phyloP scores from a whole-genome alignment of 2,113 vertebrate genomes.

The Monopterus albus region DNA sequence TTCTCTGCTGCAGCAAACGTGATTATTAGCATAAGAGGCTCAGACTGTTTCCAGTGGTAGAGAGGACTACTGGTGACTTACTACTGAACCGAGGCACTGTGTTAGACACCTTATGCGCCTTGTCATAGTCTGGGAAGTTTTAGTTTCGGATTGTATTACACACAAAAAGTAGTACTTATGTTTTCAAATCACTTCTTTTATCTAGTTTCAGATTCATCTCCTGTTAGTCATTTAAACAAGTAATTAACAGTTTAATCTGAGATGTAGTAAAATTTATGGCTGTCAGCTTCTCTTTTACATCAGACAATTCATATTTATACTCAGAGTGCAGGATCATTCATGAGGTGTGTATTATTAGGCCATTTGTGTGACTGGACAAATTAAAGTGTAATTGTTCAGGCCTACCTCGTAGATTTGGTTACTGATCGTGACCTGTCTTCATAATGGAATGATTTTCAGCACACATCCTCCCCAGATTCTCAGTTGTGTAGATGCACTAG shows the following conservation, averaged over 20 bases:
- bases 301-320: too few species aligned
- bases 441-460: constrained; percentile 2
- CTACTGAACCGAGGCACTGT: neutral
- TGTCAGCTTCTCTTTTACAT: neutral
- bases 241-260: too few species aligned
- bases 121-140: neutral
- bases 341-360: neutral
- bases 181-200: too few species aligned
- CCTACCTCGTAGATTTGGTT: neutral
- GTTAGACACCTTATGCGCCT: neutral
- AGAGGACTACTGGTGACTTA: neutral
- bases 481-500: neutral
- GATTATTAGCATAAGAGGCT: constrained; percentile 15
- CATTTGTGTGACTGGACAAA: neutral
- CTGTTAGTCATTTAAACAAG: too few species aligned
- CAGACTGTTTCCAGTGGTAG: neutral
- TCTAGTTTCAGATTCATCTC: too few species aligned
- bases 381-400: neutral
- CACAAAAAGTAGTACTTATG: too few species aligned
- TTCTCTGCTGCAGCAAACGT: neutral
- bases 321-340: too few species aligned
- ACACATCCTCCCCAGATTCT: constrained; percentile 2
- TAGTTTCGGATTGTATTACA: too few species aligned
- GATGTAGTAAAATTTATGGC: too few species aligned
- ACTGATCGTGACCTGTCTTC: constrained; percentile 11